Conservation (phyloP, 2,113 vertebrate species). For the Catagonus wagneri region DNA sequence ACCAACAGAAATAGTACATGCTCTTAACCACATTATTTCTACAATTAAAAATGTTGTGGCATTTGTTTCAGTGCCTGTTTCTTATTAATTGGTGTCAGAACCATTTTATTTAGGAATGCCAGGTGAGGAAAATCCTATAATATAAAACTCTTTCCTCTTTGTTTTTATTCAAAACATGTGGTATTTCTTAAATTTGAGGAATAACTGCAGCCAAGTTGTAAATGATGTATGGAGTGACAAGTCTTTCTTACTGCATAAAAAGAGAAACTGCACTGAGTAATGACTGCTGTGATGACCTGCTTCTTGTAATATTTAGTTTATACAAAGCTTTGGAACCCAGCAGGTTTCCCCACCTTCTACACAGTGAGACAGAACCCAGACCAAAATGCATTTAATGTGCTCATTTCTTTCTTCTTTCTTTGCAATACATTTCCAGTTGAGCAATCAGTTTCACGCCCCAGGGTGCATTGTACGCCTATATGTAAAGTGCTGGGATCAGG, state of each 20-base stretch:
- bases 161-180: neutral
- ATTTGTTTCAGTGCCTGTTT: neutral
- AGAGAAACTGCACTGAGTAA: neutral
- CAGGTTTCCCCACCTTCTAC: conserved; percentile 50
- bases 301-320: conserved; percentile 64
- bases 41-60: neutral
- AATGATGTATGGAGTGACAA: conserved; percentile 52
- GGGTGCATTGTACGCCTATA: neutral
- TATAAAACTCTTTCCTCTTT: neutral
- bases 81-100: neutral
- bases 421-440: conserved; percentile 63
- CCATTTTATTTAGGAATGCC: neutral
- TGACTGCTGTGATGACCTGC: neutral
- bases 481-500: neutral
- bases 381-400: conserved; percentile 59
- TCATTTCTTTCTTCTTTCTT: conserved; percentile 56
- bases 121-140: neutral
- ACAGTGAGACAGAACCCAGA: conserved; percentile 53
- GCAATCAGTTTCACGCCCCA: conserved; percentile 18
- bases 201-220: conserved; percentile 58
- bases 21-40: neutral
- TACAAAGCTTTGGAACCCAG: conserved; percentile 61
- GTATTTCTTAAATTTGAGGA: conserved; percentile 57
- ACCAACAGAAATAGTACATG: neutral
- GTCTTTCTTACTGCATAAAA: conserved; percentile 9